phyloP scores from a whole-genome alignment of 2,113 vertebrate species.

The Heterocephalus glaber region DNA sequence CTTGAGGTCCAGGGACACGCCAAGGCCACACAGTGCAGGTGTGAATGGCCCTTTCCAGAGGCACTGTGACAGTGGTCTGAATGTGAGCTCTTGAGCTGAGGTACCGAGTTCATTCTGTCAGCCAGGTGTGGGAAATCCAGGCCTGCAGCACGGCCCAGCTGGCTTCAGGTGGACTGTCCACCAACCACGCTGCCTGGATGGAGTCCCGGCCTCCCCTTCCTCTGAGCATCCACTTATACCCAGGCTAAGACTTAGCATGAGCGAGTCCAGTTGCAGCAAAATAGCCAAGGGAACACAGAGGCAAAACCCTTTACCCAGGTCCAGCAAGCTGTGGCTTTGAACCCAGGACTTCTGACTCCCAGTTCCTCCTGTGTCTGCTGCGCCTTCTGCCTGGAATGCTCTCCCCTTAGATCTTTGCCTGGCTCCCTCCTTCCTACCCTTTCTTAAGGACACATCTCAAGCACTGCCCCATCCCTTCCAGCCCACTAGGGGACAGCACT shows the following conservation, averaged over 20 bases:
- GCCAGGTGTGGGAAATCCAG: not conserved
- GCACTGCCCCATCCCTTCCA: not conserved
- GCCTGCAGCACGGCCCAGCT: not conserved
- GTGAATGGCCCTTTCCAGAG: not conserved
- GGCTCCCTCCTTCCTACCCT: not conserved
- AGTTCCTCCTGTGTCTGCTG: not conserved
- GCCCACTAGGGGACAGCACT: not conserved
- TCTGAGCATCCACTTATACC: not conserved
- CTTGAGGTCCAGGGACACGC: too few relatives aligned
- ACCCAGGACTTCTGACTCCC: not conserved
- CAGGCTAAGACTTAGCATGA: not conserved
- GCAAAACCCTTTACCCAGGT: not conserved
- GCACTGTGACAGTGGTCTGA: not conserved
- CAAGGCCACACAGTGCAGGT: not conserved
- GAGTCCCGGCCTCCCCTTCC: not conserved
- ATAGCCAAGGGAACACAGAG: accelerated
- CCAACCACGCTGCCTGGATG: not conserved
- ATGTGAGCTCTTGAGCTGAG: not conserved
- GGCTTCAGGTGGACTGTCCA: not conserved
- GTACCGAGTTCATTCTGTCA: not conserved
- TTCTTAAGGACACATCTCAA: not conserved
- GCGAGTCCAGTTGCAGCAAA: not conserved
- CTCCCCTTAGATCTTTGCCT: not conserved
- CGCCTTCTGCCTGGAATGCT: not conserved
- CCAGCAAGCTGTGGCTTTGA: not conserved